Conservation (phyloP, 2,113 vertebrate species). For the Lipophrys pholis region DNA sequence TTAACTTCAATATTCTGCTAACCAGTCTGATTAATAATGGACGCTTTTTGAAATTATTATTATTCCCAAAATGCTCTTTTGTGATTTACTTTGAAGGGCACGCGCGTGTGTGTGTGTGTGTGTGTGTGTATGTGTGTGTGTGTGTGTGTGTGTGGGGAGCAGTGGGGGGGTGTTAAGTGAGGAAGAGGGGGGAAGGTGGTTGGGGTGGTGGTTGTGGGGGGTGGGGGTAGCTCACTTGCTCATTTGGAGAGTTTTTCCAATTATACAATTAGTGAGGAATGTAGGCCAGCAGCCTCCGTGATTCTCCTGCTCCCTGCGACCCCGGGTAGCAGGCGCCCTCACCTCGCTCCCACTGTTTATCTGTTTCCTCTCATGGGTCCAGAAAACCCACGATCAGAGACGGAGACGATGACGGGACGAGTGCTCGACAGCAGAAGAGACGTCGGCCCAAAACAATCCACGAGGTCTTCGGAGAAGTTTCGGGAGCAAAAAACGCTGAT, state of each 20-base stretch:
- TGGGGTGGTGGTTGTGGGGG: conserved; percentile 38
- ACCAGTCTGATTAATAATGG: conserved; percentile 86
- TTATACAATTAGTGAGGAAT: conserved; percentile 89
- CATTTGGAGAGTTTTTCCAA: conserved; percentile 87
- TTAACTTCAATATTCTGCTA: too few species aligned
- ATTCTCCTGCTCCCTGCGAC: conserved; percentile 74
- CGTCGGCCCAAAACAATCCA: neutral
- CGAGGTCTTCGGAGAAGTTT: neutral
- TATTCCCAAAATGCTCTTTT: conserved; percentile 88
- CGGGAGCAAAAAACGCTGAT: too few species aligned
- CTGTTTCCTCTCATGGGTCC: conserved; percentile 31
- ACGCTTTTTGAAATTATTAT: conserved; percentile 85
- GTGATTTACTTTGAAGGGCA: conserved; percentile 85
- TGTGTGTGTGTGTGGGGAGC: conserved; percentile 40
- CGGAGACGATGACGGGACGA: neutral
- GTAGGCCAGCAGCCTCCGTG: conserved; percentile 84
- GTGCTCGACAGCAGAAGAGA: neutral
- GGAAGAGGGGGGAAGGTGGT: too few species aligned
- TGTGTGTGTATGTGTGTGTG: conserved; percentile 52
- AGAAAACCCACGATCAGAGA: neutral
- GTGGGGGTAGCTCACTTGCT: conserved; percentile 78
- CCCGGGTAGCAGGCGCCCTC: conserved; percentile 70
- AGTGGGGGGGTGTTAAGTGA: conserved; percentile 22
- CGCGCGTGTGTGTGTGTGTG: conserved; percentile 46
- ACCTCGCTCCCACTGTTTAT: conserved; percentile 40